Base-by-base conservation (phyloP, 2,113 vertebrate species). In the Bufo bufo region DNA sequence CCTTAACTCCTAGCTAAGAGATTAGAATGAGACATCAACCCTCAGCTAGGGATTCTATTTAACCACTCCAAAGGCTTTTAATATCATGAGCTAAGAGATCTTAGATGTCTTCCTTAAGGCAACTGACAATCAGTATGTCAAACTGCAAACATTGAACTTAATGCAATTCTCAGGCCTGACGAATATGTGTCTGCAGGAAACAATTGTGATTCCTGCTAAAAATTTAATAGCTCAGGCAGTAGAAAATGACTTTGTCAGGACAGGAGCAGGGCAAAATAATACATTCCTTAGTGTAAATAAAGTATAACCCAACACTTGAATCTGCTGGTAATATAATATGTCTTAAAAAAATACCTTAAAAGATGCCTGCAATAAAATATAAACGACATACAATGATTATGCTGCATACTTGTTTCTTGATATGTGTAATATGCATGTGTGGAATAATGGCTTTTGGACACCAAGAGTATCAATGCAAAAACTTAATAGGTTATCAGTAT, bases 31-130 rank as follows among this genome's bases (percentile, higher is more conserved):
- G 90, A 93, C 91, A 83, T 83, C 89, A 83, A 54, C 74, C 54
- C 33, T n/a, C 54, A 85, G 43, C 43, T 47, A 59, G 71, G 72
- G 72, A 85, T 77, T 85, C 56, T 90, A 91, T 91, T 90, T 90
- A 90, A 91, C 89, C 89, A 74, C 82, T 90, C 89, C 56, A 0
- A 0, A 58, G 72, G 78, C 54, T 92, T 88, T 90, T 89, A 23
- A n/a, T 89, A 90, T 89, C 88, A 0, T 2, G 87, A 83, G 23
- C 87, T 82, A 0, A 0, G 86, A 86, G 90, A 82, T 89, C 91
- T 89, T 85, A 83, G 82, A 75, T 77, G 33, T 66, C 69, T 86
- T 84, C 43, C 80, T 52, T 6, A 50, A 85, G 71, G 87, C 84
- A 84, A 71, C 85, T 92, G 85, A 91, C 87, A 86, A 85, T 91